Base-by-base conservation (phyloP, 2,797 vertebrate genomes). In the Lepidocolaptes lacrymiger region DNA sequence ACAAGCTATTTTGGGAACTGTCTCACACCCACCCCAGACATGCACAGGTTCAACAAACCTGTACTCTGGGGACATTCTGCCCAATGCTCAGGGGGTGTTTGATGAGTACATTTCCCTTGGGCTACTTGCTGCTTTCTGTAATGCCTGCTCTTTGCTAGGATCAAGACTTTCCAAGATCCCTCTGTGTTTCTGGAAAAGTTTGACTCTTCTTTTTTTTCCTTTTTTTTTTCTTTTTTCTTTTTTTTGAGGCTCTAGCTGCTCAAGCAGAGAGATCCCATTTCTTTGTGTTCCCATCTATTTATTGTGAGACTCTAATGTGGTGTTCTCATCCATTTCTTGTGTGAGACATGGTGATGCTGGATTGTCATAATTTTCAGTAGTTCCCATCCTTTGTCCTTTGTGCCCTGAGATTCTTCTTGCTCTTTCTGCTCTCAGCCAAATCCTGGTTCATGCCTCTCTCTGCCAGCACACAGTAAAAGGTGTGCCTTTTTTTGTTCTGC, bases 111-210 rank as follows among this genome's bases (percentile, higher is more conserved):
- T 63, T n/a, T 85, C 37, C 32, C 39, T 68, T 58, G 44, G 49
- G 37, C 62, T 91, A 32, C 66, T 55, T 85, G 41, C 21, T 89
- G 72, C 55, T 89, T 78, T 84, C 83, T 69, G 17, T 52, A 62
- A 51, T 3, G 4, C 41, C 43, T 23, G 6, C 30, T 41, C 56
- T 88, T 91, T 84, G 54, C n/a, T n/a, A 69, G 54, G 23, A 66
- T 51, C n/a, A 34, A 83, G 48, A 16, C 67, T 71, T 75, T 44
- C 64, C 64, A 82, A 73, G 27, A 24, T 32, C 9, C 18, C 9
- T 9, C 2, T 24, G 12, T n/a, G 16, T 72, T 83, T 88, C 54
- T 76, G 62, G 24, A 61, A 85, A 88, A 85, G 26, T 3, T 58
- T 64, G 56, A 26, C 8, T 30, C 22, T 54, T 22, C 3, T 41